These are phyloP conservation scores for Poecilus cupreus DNA, from an alignment of 2,888 invertebrate species.

Conservation along the genomic window DNA sequence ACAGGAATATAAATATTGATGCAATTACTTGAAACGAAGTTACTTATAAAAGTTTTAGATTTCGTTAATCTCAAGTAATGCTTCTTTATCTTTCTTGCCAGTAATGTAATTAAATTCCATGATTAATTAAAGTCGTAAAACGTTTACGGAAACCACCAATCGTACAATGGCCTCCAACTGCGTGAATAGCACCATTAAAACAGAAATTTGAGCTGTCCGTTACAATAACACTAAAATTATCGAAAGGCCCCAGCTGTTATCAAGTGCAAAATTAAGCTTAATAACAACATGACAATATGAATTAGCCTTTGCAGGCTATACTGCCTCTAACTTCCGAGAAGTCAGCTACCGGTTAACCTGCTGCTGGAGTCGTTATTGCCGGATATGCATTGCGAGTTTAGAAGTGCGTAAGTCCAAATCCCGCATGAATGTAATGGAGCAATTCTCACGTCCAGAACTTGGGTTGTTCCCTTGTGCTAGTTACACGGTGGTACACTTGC, in stretches of 20 bases:
- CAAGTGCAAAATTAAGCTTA: conserved; percentile 24
- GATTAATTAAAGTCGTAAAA: conserved; percentile 3
- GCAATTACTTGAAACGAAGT: no score
- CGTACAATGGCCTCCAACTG: not conserved
- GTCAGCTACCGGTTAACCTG: not conserved
- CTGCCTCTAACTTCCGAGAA: no score
- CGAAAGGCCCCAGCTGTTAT: conserved; percentile 16
- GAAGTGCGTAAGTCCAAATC: conserved; percentile 15
- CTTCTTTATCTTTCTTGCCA: no score
- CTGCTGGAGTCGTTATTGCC: not conserved
- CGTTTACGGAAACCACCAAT: not conserved
- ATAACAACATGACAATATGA: conserved; percentile 37
- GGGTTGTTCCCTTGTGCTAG: not conserved
- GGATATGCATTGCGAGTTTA: not conserved
- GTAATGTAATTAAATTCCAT: not conserved
- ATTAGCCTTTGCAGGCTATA: not conserved
- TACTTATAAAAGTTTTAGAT: no score
- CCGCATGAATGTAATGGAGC: not conserved
- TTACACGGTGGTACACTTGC: not conserved
- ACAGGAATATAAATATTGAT: no score
- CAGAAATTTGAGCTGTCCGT: conserved; percentile 12
- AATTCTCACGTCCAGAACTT: conserved; percentile 28
- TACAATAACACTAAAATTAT: conserved; percentile 36
- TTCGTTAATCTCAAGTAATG: no score
- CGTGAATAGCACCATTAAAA: conserved; percentile 12